Evolutionary conservation across 2,113 vertebrate genomes (phyloP), one percentile per base, ranked within the genome.

Genomic region (Chloroceryle aenea): DNA sequence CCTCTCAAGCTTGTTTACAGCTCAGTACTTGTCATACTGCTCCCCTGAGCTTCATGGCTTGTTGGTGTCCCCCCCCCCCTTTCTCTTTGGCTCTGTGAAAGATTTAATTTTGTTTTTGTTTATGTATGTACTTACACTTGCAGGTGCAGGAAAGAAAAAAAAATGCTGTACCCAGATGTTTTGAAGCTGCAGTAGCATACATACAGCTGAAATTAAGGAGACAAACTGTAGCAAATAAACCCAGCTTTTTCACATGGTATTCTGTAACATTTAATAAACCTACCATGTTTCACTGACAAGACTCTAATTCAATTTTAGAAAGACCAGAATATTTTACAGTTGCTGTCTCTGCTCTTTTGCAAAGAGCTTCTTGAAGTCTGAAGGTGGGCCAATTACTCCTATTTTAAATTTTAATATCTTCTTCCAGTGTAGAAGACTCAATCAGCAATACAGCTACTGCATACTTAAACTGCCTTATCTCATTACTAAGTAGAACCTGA

Each of bases 1-100:
- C 98, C 98, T 98, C 97, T 98, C 98, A 98, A 97, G 97, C 97
- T 98, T 98, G 98, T 98, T 98, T 98, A 98, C 98, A 98, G 98
- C 98, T 98, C 97, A 97, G 97, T 94, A 93, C 98, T 98, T 98
- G 98, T 98, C 98, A 98, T 86, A 97, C 92, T 94, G 96, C 96
- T 98, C 98, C 98, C 98, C 91, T 97, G 98, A 98, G 98, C 97
- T 97, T 98, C 98, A 97, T 47, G 97, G 97, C 95, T 98, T 97
- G 95, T 84, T 97, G 96, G n/a, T n/a, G n/a, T n/a, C n/a, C n/a
- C n/a, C n/a, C 19, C 19, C 20, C 85, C 93, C 76, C 85, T 50
- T 45, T 79, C 87, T 95, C 87, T 82, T 92, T 94, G 94, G 94
- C 97, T 97, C 93, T 95, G 97, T 34, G 45, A 96, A 98, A 98